Base-by-base conservation (phyloP, 2,888 invertebrate species). In the Neocrepidodera transversa region DNA sequence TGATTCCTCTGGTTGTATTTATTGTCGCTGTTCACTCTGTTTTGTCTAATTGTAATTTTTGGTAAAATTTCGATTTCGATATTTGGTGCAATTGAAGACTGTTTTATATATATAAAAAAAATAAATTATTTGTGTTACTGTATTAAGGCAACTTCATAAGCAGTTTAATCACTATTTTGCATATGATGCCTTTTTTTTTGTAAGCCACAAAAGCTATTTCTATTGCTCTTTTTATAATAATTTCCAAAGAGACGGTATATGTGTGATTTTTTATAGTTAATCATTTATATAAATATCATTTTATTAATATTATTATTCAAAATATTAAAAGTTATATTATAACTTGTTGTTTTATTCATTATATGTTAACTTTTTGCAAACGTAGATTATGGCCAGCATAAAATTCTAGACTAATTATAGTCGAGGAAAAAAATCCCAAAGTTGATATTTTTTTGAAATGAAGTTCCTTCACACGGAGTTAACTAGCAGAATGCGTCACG, bases 161-260 rank as follows among this genome's bases (percentile, higher is more conserved):
- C 56, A 30, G 40, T 53, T 63, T 55, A 52, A 62, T 43, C 45
- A 48, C 42, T 59, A 60, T 47, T 32, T 68, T 64, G 68, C 69
- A 68, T 70, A 63, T 60, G 61, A 69, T 68, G 68, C 68, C 68
- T 65, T 62, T 64, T 42, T 23, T n/a, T 53, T 63, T 63, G 51
- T 61, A 60, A 59, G 61, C 60, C 56, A 59, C 38, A 42, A 57
- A n/a, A 59, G 52, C 60, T 66, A 55, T 59, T 64, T 68, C 62
- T 64, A 62, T 60, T 63, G 60, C 63, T 70, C 67, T 70, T 69
- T 42, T 68, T 66, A 62, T 69, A 66, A 66, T 73, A 69, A 71
- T 78, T 78, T 75, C 79, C 79, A 79, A 79, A 79, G 79, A 78
- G 73, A 76, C 76, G 77, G 78, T 78, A 77, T 76, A 73, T 74